A percentile compares a stretch with the other conserved stretches of the same genome.
These are phyloP conservation scores for Drosophila eohydei DNA, from an alignment of 2,888 invertebrate species.

Conservation along the genomic window DNA sequence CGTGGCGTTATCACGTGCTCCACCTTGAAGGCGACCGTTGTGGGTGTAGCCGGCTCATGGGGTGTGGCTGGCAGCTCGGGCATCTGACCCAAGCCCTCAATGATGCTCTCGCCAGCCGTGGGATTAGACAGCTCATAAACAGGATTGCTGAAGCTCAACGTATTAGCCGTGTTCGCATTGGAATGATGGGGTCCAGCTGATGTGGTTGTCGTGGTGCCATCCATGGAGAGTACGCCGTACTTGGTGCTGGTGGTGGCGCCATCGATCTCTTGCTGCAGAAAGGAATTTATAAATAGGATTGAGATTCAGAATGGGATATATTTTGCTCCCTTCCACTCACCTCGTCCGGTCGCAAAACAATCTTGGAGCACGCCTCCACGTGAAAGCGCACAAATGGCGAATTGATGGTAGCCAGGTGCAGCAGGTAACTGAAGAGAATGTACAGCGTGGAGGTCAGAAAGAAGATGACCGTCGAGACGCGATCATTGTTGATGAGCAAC, in stretches of 20 bases:
- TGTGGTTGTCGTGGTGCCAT: constrained; percentile 85
- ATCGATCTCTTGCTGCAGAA: constrained; percentile 87
- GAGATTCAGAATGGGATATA: background rate
- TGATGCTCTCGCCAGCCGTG: constrained; percentile 86
- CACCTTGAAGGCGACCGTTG: constrained; percentile 85
- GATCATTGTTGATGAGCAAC: constrained; percentile 90
- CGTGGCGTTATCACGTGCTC: constrained; percentile 85
- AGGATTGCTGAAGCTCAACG: constrained; percentile 92
- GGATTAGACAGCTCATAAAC: constrained; percentile 91
- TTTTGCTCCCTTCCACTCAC: constrained; percentile 81
- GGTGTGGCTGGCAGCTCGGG: constrained; percentile 83
- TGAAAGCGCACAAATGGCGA: constrained; percentile 94
- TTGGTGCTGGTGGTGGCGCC: constrained; percentile 86
- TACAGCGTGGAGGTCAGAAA: constrained; percentile 92
- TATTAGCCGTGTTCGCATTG: constrained; percentile 86
- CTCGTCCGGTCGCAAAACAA: constrained; percentile 93
- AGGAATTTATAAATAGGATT: background rate
- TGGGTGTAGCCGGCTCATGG: constrained; percentile 81
- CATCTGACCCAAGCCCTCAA: constrained; percentile 83
- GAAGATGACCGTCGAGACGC: constrained; percentile 93
- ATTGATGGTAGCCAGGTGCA: constrained; percentile 91
- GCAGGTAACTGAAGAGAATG: constrained; percentile 90
- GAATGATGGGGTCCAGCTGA: constrained; percentile 87
- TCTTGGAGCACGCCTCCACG: constrained; percentile 91
- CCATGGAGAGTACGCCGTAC: constrained; percentile 91